These are phyloP conservation scores for Pempheris klunzingeri DNA, from an alignment of 2,797 vertebrate genomes.

Conservation along the genomic window DNA sequence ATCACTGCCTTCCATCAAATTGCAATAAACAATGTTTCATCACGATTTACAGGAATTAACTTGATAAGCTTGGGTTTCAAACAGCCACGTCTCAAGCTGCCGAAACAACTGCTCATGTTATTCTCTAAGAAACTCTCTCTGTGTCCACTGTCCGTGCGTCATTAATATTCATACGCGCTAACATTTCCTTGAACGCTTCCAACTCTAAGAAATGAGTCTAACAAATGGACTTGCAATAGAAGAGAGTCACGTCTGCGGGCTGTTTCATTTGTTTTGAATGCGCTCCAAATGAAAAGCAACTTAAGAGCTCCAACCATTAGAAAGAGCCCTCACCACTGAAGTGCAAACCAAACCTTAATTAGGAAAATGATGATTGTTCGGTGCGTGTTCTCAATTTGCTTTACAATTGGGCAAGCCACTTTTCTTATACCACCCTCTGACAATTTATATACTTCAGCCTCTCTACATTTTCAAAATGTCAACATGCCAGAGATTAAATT, in stretches of 20 bases:
- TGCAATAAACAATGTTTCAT: constrained; percentile 55
- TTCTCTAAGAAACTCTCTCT: constrained; percentile 32
- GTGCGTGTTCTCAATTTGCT: constrained; percentile 58
- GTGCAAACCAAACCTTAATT: constrained; percentile 81
- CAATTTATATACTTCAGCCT: constrained; percentile 61
- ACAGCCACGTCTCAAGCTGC: constrained; percentile 37
- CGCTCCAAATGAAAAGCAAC: constrained; percentile 80
- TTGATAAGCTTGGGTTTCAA: constrained; percentile 54
- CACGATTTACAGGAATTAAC: constrained; percentile 53
- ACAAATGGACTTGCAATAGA: constrained; percentile 68
- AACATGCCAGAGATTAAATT: constrained; percentile 76
- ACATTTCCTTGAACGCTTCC: constrained; percentile 62
- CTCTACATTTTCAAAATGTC: constrained; percentile 80
- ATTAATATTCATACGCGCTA: constrained; percentile 67
- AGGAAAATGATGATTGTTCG: constrained; percentile 78
- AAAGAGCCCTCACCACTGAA: constrained; percentile 72
- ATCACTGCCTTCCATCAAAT: constrained; percentile 50
- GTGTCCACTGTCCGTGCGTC: constrained; percentile 51
- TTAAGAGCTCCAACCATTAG: constrained; percentile 74
- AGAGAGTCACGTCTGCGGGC: constrained; percentile 70
- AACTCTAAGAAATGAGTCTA: constrained; percentile 57
- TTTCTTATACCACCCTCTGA: constrained; percentile 48
- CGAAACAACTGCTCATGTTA: constrained; percentile 51
- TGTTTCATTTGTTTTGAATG: constrained; percentile 79
- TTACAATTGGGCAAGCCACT: constrained; percentile 50